Evolutionary conservation across 2,888 invertebrate species (phyloP).

Genomic region (Agrypnus murinus): DNA sequence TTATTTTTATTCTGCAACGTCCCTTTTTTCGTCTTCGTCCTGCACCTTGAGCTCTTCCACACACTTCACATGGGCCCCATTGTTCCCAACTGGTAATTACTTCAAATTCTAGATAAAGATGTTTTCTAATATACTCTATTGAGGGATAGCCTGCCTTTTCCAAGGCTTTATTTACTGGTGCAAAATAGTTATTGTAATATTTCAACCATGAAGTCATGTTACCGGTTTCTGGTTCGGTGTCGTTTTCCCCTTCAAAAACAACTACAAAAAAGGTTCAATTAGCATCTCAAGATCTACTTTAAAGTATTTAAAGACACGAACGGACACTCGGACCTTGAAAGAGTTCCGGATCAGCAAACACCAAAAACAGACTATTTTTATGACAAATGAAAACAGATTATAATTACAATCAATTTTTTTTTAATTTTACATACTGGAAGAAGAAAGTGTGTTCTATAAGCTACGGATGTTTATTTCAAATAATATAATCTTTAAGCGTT

Average conservation of each 20-base stretch:
- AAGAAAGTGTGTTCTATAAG: no score
- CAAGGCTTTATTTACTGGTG: slow-evolving; percentile 71
- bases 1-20: slow-evolving; percentile 72
- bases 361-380: no score
- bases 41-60: slow-evolving; percentile 67
- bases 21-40: slow-evolving; percentile 71
- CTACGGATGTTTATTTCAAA: no score
- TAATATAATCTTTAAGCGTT: no score
- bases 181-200: slow-evolving; percentile 71
- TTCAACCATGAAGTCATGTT: slow-evolving; percentile 72
- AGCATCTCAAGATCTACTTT: no score
- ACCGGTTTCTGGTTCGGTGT: slow-evolving; percentile 66
- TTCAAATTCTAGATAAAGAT: slow-evolving; percentile 69
- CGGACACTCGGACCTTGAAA: no score
- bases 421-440: no score
- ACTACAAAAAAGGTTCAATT: slow-evolving; percentile 37
- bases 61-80: slow-evolving; percentile 74
- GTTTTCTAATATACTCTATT: slow-evolving; percentile 69
- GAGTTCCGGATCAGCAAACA: no score
- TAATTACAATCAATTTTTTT: no score
- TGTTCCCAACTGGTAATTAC: slow-evolving; percentile 73
- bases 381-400: no score
- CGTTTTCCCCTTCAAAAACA: slow-evolving; percentile 44
- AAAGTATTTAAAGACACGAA: no score
- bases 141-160: no score